Conservation (phyloP, 2,113 vertebrate species). For the Macroglossus sobrinus region DNA sequence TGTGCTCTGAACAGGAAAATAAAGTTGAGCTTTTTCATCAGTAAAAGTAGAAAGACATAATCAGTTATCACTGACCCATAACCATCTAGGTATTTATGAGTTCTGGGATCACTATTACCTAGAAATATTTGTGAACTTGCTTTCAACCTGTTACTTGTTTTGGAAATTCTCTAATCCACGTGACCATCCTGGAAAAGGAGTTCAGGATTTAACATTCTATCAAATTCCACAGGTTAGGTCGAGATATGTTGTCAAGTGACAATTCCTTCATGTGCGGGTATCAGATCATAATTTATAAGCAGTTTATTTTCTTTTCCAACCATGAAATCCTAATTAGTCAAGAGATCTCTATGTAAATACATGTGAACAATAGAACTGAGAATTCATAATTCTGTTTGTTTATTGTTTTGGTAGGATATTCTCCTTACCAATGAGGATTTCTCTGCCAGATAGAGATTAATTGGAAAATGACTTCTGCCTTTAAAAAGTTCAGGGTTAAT, state of each 20-base stretch:
- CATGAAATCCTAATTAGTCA: not conserved
- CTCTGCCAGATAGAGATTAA: not conserved
- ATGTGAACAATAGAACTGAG: not conserved
- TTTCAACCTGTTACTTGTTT: not conserved
- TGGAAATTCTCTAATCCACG: not conserved
- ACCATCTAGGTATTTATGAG: not conserved
- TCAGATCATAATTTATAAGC: not conserved
- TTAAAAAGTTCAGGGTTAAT: not conserved
- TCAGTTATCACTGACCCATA: not conserved
- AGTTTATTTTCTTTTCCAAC: not conserved
- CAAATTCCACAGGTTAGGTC: not conserved
- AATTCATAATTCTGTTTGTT: not conserved
- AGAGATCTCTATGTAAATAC: not conserved
- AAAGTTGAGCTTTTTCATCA: not conserved
- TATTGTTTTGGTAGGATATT: not conserved
- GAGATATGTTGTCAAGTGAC: not conserved
- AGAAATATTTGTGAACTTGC: not conserved
- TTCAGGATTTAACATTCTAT: not conserved
- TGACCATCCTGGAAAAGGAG: not conserved
- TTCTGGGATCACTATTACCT: not conserved
- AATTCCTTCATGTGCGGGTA: not conserved
- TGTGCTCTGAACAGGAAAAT: not conserved
- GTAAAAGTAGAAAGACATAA: not conserved
- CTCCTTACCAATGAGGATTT: not conserved
- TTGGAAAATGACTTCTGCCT: not conserved